Base-by-base conservation (phyloP, 2,888 invertebrate genomes). In the Spilosoma lubricipeda region DNA sequence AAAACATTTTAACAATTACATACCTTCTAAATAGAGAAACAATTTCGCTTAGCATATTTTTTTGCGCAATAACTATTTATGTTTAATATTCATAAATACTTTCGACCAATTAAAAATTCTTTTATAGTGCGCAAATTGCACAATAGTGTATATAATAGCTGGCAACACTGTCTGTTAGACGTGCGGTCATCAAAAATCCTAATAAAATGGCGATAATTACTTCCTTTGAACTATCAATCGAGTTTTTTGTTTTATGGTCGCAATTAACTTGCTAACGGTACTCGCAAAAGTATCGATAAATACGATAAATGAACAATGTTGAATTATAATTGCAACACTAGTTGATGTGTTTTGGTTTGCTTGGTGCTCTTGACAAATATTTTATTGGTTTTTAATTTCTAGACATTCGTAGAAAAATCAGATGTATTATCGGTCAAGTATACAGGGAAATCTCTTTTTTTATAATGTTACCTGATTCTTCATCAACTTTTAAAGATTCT, bases 181-280 rank as follows among this genome's bases (percentile, higher is more conserved):
- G 73, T 73, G 69, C 71, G 45, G 56, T 68, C 71, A 74, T 83
- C 73, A 68, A 67, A 30, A 68, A 68, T 71, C 71, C 67, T 75
- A 75, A 72, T 75, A 75, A 75, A 74, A 70, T 66, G 69, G 20
- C 71, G 63, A 70, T 70, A 63, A 71, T 63, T 63, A 72, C 73
- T 70, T 73, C 71, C 68, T 76, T 76, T 18, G 59, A 48, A 64
- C 67, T 73, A 71, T 76, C 71, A 64, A 73, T 71, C 73, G 67
- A 36, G 70, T 63, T 79, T 81, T 78, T 83, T 73, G 77, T 77
- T 85, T 84, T 85, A 84, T 83, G n/a, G 75, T 56, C 69, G 71
- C 85, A 84, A 84, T 84, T 80, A 84, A 80, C 72, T 70, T 72
- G 69, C 67, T 79, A 85, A 82, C 84, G 80, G 84, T 80, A 83